Evolutionary conservation across 2,113 vertebrate genomes (phyloP).

Genomic region (Rhineura floridana): DNA sequence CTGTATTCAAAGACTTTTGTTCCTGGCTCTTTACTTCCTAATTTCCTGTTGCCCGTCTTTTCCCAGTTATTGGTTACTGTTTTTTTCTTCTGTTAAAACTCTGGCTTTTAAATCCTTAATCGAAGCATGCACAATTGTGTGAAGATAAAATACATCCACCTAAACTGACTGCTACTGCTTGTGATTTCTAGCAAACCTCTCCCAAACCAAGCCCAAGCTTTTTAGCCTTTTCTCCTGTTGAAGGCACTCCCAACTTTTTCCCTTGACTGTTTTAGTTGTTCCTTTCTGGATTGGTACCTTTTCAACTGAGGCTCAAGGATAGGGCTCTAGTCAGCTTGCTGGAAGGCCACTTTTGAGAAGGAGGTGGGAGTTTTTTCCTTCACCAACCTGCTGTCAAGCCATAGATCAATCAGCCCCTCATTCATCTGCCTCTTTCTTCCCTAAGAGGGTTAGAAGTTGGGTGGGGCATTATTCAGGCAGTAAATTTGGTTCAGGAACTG

Average conservation of each 20-base stretch:
- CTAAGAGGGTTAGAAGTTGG: background rate
- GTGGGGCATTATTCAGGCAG: background rate
- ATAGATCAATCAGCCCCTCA: too few species aligned
- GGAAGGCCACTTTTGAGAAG: too few species aligned
- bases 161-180: background rate
- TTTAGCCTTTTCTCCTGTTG: background rate
- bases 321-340: background rate
- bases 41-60: conserved; percentile 5
- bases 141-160: background rate
- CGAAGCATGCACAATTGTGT: background rate
- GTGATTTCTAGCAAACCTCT: background rate
- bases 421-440: background rate
- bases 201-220: too few species aligned
- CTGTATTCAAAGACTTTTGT: background rate
- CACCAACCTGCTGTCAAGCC: background rate
- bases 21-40: background rate
- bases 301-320: background rate
- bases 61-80: background rate
- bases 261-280: too few species aligned
- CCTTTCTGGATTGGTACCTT: background rate
- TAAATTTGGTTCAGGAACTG: background rate
- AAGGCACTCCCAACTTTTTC: background rate
- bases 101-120: too few species aligned
- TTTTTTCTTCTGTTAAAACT: conserved; percentile 18
- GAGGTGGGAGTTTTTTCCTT: background rate